These are phyloP conservation scores for Lysiphlebus fabarum DNA, from an alignment of 1,140 invertebrate genomes.

Conservation along the genomic window DNA sequence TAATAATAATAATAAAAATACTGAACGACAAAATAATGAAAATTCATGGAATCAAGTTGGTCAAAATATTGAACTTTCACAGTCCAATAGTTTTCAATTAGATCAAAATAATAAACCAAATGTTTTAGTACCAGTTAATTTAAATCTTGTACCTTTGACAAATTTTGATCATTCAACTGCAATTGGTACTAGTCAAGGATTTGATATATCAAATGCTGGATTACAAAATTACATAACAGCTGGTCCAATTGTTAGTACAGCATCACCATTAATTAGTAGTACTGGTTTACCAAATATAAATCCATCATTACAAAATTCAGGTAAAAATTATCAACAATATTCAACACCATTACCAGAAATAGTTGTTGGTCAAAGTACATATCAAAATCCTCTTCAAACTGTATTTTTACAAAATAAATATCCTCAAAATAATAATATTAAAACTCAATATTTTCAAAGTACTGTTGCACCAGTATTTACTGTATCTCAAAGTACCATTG, in stretches of 20 bases:
- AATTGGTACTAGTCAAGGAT: conserved; percentile 47
- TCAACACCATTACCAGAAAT: conserved; percentile 41
- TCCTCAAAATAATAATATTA: conserved; percentile 8
- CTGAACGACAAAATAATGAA: conserved; percentile 14
- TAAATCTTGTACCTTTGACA: conserved; percentile 43
- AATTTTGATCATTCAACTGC: conserved; percentile 50
- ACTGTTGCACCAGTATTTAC: conserved; percentile 43
- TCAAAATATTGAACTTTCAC: conserved; percentile 40
- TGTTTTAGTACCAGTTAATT: conserved; percentile 40
- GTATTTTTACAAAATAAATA: conserved; percentile 35
- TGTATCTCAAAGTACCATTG: conserved; percentile 23
- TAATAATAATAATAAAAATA: conserved; percentile 22
- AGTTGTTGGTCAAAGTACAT: conserved; percentile 46
- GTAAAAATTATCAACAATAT: conserved; percentile 9
- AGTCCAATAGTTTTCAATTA: conserved; percentile 39
- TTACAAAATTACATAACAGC: conserved; percentile 37
- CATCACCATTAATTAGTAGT: conserved; percentile 37
- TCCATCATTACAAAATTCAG: conserved; percentile 19
- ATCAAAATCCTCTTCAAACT: conserved; percentile 42
- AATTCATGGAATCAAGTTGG: conserved; percentile 43
- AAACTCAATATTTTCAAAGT: conserved; percentile 39
- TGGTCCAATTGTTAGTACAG: conserved; percentile 36
- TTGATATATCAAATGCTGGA: conserved; percentile 48
- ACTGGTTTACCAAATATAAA: conserved; percentile 3
- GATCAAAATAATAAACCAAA: conserved; percentile 48